phyloP scores from a whole-genome alignment of 2,113 vertebrate species.

The Noturus placidus region DNA sequence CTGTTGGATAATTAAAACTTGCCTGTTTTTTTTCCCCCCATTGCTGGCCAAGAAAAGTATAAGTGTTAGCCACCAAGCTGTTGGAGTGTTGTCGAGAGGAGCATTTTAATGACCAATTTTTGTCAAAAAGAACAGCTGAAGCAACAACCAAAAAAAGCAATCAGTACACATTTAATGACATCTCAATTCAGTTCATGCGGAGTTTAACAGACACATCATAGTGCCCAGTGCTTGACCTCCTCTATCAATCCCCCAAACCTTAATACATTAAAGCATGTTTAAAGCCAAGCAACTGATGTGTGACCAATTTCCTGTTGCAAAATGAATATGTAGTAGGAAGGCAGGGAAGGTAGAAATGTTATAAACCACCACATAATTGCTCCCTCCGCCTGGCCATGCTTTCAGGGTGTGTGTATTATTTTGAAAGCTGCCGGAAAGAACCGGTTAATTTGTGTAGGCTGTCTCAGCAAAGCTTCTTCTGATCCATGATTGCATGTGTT shows the following conservation, averaged over 20 bases:
- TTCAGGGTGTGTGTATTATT: conserved; percentile 68
- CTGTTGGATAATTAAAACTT: conserved; percentile 24
- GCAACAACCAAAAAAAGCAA: conserved; percentile 56
- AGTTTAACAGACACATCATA: conserved; percentile 65
- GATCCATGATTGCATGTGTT: conserved; percentile 87
- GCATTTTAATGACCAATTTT: conserved; percentile 62
- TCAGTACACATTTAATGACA: conserved; percentile 69
- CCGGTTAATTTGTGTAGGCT: conserved; percentile 81
- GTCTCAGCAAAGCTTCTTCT: conserved; percentile 81
- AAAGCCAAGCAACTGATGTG: conserved; percentile 49
- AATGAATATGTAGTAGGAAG: conserved; percentile 28
- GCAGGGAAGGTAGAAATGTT: conserved; percentile 25
- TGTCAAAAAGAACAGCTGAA: conserved; percentile 66
- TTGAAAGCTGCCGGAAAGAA: conserved; percentile 71
- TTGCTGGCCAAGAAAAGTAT: conserved; percentile 48
- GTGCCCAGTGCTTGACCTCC: conserved; percentile 57
- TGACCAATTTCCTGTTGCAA: background rate
- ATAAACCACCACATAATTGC: conserved; percentile 56
- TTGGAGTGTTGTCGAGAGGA: conserved; percentile 58
- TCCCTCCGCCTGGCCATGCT: conserved; percentile 53
- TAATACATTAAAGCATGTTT: conserved; percentile 63
- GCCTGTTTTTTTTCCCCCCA: background rate
- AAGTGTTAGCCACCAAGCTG: conserved; percentile 56
- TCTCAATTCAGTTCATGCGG: conserved; percentile 60
- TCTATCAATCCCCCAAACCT: conserved; percentile 56